These are phyloP conservation scores for Mesorhabditis belari DNA, from an alignment of 2,888 invertebrate species.

Conservation along the genomic window DNA sequence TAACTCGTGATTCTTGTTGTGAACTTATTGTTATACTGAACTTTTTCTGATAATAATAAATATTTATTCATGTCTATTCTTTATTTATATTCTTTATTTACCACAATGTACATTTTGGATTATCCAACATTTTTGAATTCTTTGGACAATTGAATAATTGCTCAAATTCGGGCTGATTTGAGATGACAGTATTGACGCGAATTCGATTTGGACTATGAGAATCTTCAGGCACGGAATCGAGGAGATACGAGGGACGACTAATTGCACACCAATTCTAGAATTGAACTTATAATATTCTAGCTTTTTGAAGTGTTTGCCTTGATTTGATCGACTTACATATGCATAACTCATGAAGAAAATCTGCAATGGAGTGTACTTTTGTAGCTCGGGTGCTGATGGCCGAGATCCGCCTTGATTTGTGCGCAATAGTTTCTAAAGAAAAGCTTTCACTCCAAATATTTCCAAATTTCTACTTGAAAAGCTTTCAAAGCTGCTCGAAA, in stretches of 20 bases:
- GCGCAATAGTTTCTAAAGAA: not conserved
- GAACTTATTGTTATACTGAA: too few species aligned
- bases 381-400: not conserved
- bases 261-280: constrained; percentile 11
- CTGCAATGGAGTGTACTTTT: constrained; percentile 6
- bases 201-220: constrained; percentile 5
- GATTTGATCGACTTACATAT: constrained; percentile 5
- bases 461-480: constrained; percentile 1
- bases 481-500: constrained; percentile 1
- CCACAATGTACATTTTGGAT: constrained; percentile 10
- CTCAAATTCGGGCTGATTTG: constrained; percentile 10
- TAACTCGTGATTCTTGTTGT: too few species aligned
- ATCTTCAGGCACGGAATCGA: constrained; percentile 3
- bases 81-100: constrained; percentile 3
- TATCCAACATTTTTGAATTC: constrained; percentile 5
- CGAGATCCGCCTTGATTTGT: not conserved
- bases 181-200: constrained; percentile 8
- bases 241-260: not conserved
- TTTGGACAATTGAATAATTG: constrained; percentile 5
- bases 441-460: not conserved
- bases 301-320: too few species aligned
- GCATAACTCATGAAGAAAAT: constrained; percentile 9
- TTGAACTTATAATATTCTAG: too few species aligned
- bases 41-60: too few species aligned
- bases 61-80: too few species aligned